A percentile compares a stretch with the other conserved stretches of the same genome.
Evolutionary conservation across 2,797 vertebrate species (phyloP).

Genomic region (Hozukius guyotensis): DNA sequence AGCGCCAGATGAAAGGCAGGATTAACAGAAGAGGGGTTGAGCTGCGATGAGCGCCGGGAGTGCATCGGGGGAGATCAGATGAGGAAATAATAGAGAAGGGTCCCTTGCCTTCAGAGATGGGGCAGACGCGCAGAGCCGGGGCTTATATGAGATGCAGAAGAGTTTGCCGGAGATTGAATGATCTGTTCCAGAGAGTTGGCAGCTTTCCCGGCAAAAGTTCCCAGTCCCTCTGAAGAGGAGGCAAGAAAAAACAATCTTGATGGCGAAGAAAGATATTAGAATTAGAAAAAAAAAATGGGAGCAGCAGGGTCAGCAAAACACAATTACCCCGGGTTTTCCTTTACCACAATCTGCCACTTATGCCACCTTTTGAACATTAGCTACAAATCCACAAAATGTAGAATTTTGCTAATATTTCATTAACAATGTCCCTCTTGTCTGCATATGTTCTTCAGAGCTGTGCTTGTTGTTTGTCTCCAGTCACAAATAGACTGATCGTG

Average conservation of each 20-base stretch:
- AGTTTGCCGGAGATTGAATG: constrained; percentile 69
- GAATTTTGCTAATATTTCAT: neutral
- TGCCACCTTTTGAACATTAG: constrained; percentile 29
- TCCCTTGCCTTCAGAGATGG: constrained; percentile 56
- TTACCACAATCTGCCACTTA: constrained; percentile 8
- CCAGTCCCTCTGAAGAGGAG: constrained; percentile 47
- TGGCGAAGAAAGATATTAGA: constrained; percentile 54
- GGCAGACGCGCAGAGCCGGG: constrained; percentile 21
- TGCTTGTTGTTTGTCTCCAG: neutral
- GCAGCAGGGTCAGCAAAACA: constrained; percentile 50
- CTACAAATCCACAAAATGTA: neutral
- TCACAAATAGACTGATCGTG: constrained; percentile 9
- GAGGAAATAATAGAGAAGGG: constrained; percentile 76
- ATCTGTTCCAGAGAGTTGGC: constrained; percentile 71
- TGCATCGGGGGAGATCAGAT: constrained; percentile 73
- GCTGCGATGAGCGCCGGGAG: constrained; percentile 62
- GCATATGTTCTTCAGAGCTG: neutral
- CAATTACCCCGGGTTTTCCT: constrained; percentile 24
- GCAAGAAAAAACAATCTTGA: constrained; percentile 54
- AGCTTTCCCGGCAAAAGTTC: constrained; percentile 63
- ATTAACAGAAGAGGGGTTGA: constrained; percentile 74
- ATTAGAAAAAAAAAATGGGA: constrained; percentile 41
- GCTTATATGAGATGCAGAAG: constrained; percentile 70
- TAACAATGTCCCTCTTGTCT: neutral
- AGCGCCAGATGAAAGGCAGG: constrained; percentile 74